Evolutionary conservation across 2,113 vertebrate genomes (phyloP).

Genomic region (Baryphthengus martii): DNA sequence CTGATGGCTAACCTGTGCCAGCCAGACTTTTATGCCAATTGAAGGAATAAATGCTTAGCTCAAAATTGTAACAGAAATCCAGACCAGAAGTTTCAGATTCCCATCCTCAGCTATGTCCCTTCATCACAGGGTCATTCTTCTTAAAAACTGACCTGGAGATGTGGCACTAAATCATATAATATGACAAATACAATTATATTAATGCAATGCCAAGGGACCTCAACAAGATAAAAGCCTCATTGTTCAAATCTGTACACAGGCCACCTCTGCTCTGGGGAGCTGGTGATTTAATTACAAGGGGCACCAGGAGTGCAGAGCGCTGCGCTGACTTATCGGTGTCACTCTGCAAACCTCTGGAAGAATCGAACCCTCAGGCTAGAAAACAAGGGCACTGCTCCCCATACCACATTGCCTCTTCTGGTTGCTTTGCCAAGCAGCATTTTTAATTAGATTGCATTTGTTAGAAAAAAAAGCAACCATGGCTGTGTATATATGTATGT

Average conservation of each 20-base stretch:
- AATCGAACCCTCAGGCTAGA: neutral
- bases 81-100: neutral
- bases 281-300: neutral
- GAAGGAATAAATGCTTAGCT: neutral
- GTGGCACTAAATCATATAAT: neutral
- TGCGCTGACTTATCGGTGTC: neutral
- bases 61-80: neutral
- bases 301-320: neutral
- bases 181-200: neutral
- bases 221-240: constrained; percentile 26
- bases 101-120: neutral
- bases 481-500: rapidly evolving
- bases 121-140: neutral
- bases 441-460: neutral
- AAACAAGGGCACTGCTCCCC: neutral
- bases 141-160: neutral
- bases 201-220: neutral
- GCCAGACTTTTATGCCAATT: neutral
- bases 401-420: neutral
- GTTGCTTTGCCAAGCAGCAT: neutral
- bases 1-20: neutral
- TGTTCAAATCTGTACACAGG: neutral
- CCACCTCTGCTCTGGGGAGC: neutral
- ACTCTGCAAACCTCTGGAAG: neutral
- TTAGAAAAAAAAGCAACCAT: neutral